A percentile compares a stretch with the other conserved stretches of the same genome.
These are phyloP conservation scores for Ophiothrix spiculata DNA, from an alignment of 35 echinoderm and acorn worm species.

Conservation along the genomic window DNA sequence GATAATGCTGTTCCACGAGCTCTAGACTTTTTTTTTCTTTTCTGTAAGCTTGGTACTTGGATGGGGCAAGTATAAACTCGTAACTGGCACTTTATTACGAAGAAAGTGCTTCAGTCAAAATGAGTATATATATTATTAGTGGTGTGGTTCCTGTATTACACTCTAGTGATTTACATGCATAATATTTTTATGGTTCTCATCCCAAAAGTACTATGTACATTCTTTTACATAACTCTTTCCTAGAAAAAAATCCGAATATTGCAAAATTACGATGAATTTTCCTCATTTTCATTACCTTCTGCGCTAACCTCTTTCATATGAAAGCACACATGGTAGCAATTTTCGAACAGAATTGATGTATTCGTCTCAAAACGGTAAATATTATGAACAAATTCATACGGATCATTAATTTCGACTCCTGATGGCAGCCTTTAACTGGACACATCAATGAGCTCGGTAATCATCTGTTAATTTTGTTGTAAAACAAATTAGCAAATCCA, in stretches of 20 bases:
- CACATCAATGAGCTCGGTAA: not conserved
- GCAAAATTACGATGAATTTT: not conserved
- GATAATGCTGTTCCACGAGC: not conserved
- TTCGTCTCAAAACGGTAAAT: not conserved
- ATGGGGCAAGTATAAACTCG: slow-evolving; percentile 14
- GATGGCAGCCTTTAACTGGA: not conserved
- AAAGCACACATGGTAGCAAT: not conserved
- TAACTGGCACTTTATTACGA: slow-evolving; percentile 10
- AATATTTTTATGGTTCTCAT: not conserved
- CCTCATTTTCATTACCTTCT: not conserved
- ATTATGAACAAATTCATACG: not conserved
- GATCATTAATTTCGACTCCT: not conserved
- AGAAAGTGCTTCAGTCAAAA: not conserved
- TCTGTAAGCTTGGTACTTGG: not conserved
- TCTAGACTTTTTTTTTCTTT: too few species aligned
- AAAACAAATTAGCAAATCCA: not conserved
- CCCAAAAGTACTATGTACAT: not conserved
- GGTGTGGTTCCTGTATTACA: slow-evolving; percentile 3
- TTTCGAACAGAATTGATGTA: not conserved
- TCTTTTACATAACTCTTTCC: not conserved
- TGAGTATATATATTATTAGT: slow-evolving; percentile 17
- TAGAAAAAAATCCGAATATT: not conserved
- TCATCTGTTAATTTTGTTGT: not conserved
- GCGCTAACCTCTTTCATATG: not conserved
- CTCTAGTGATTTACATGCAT: not conserved